Conservation (phyloP, 2,797 vertebrate genomes). For the Brotogeris chrysoptera region DNA sequence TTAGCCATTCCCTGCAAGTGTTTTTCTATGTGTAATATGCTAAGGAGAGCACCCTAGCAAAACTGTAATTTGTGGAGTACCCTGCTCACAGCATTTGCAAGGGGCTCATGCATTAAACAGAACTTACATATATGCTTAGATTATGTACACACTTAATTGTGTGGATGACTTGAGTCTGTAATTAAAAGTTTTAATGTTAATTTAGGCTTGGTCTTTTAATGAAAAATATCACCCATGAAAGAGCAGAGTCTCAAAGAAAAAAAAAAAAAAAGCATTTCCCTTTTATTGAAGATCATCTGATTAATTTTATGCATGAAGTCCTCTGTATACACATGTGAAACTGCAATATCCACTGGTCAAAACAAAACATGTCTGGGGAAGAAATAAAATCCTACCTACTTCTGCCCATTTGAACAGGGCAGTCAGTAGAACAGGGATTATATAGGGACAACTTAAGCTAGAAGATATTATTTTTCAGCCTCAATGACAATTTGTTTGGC, state of each 20-base stretch:
- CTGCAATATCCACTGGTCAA: not conserved
- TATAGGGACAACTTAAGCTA: not conserved
- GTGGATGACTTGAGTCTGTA: not conserved
- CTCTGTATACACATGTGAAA: not conserved
- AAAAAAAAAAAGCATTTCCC: not conserved
- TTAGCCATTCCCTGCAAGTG: not conserved
- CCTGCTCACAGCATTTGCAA: not conserved
- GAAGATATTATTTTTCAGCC: not conserved
- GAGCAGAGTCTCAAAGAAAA: not conserved
- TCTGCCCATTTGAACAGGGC: not conserved
- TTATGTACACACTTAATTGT: not conserved
- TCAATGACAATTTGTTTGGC: not conserved
- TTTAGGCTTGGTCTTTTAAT: not conserved
- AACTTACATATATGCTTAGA: not conserved
- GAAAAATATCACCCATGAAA: not conserved
- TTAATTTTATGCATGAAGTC: not conserved
- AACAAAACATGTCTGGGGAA: not conserved
- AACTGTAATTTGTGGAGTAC: not conserved
- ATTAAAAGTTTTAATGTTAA: slow-evolving; percentile 10
- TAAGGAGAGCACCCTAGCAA: not conserved
- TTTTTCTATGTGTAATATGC: not conserved
- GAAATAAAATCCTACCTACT: slow-evolving; percentile 1
- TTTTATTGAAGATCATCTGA: slow-evolving; percentile 2
- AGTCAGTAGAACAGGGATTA: not conserved
- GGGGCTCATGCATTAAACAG: not conserved